A percentile compares a stretch with the other conserved stretches of the same genome.
Evolutionary conservation across 2,113 vertebrate genomes (phyloP).

Genomic region (Pelecanoides urinatrix): DNA sequence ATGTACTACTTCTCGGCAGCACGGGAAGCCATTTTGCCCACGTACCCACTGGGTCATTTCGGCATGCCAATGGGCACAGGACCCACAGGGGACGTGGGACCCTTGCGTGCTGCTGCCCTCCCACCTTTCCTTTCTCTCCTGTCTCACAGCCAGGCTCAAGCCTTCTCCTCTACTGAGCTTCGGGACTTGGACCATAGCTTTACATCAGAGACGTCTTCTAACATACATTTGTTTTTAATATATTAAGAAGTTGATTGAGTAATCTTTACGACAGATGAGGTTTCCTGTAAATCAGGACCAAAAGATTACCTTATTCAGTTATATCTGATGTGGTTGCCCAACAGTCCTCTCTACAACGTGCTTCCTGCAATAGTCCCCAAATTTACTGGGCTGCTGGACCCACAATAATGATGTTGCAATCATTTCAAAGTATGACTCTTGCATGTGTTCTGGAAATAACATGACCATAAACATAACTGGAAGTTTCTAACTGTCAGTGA

Average conservation of each 20-base stretch:
- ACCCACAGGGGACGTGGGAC: too few species aligned
- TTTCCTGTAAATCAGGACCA: conserved; percentile 20
- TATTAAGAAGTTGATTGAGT: not conserved
- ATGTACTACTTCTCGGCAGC: not conserved
- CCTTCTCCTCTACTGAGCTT: not conserved
- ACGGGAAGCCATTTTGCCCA: not conserved
- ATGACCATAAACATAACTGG: not conserved
- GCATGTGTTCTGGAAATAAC: conserved; percentile 21
- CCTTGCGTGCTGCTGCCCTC: not conserved
- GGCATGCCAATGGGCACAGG: not conserved
- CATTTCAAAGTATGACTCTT: not conserved
- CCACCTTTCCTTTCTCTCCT: not conserved
- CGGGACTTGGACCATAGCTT: not conserved
- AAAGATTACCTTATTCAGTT: conserved; percentile 21
- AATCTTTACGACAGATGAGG: not conserved
- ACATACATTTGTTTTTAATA: conserved; percentile 37
- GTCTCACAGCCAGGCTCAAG: not conserved
- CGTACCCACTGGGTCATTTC: not conserved
- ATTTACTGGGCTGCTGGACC: conserved; percentile 13
- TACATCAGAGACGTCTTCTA: not conserved
- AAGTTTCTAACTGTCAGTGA: conserved; percentile 11
- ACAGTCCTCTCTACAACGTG: not conserved
- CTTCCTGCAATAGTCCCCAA: not conserved
- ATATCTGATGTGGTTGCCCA: not conserved
- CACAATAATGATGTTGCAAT: not conserved